Percentiles rank a stretch among this genome's conserved stretches.
phyloP scores from a whole-genome alignment of 37 sponge, comb jelly and placozoan species.

The Bolinopsis microptera region DNA sequence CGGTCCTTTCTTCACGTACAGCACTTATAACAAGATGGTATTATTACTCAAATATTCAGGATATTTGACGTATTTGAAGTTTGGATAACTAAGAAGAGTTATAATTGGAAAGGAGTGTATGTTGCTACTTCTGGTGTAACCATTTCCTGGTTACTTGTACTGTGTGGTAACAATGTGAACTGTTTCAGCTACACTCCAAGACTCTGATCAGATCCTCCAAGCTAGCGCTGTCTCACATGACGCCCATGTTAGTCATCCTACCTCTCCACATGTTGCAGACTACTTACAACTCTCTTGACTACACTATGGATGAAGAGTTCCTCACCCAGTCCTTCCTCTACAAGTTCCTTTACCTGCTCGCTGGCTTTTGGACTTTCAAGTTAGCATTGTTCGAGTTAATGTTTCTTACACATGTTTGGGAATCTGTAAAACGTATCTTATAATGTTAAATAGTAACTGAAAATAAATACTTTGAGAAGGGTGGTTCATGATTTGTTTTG shows the following conservation, averaged over 20 bases:
- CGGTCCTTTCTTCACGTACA: conserved; percentile 52
- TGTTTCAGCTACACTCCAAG: conserved; percentile 33
- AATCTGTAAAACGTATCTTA: no score
- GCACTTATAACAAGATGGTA: conserved; percentile 48
- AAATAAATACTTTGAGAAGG: no score
- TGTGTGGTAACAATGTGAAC: no score
- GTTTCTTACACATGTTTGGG: no score
- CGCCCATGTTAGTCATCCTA: background rate
- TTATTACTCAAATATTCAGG: no score
- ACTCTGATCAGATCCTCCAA: conserved; percentile 50
- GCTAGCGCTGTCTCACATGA: conserved; percentile 32
- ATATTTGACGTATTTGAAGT: no score
- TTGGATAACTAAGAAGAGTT: no score
- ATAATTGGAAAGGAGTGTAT: no score
- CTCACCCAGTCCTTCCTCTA: background rate
- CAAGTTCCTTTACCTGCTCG: conserved; percentile 31
- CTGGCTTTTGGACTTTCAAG: conserved; percentile 63
- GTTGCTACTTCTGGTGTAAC: no score
- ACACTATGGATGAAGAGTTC: background rate
- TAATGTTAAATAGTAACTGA: no score
- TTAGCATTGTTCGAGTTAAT: background rate
- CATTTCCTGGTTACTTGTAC: no score
- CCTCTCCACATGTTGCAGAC: background rate
- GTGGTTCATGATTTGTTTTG: no score
- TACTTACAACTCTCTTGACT: conserved; percentile 20